A percentile compares a stretch with the other conserved stretches of the same genome.
Conservation (phyloP, 2,797 vertebrate species). For the Australoheros facetus region DNA sequence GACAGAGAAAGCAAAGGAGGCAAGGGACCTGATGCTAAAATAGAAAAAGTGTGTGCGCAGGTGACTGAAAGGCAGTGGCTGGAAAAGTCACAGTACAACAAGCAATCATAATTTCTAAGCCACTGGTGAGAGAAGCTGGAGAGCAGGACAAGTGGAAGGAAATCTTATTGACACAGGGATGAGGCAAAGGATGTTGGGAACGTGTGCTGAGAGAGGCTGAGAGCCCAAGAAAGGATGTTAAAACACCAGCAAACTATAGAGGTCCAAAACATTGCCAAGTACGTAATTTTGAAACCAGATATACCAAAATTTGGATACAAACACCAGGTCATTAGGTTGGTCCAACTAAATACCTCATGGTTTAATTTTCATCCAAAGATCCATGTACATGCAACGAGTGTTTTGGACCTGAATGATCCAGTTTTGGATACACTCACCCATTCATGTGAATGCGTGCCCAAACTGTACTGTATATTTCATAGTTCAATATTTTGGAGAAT, state of each 20-base stretch:
- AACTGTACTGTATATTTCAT: no score
- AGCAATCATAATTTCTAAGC: constrained; percentile 81
- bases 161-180: constrained; percentile 84
- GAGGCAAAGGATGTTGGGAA: constrained; percentile 75
- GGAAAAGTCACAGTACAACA: constrained; percentile 78
- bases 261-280: neutral
- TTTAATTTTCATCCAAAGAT: no score
- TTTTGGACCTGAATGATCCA: no score
- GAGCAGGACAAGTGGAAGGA: constrained; percentile 82
- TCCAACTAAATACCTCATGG: no score
- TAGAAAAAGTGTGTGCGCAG: constrained; percentile 52
- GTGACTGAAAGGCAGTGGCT: constrained; percentile 62
- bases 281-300: neutral
- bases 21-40: constrained; percentile 65
- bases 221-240: constrained; percentile 67
- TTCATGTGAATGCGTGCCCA: no score
- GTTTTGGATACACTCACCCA: no score
- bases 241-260: constrained; percentile 72
- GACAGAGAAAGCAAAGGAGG: constrained; percentile 46
- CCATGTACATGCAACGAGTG: no score
- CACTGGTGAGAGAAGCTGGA: constrained; percentile 79
- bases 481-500: no score
- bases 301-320: no score
- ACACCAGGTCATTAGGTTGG: no score
- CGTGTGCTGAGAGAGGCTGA: constrained; percentile 66